Evolutionary conservation across 1,140 invertebrate species (phyloP), one percentile per base, ranked within the genome.

Genomic region (Rhopalosiphum maidis): DNA sequence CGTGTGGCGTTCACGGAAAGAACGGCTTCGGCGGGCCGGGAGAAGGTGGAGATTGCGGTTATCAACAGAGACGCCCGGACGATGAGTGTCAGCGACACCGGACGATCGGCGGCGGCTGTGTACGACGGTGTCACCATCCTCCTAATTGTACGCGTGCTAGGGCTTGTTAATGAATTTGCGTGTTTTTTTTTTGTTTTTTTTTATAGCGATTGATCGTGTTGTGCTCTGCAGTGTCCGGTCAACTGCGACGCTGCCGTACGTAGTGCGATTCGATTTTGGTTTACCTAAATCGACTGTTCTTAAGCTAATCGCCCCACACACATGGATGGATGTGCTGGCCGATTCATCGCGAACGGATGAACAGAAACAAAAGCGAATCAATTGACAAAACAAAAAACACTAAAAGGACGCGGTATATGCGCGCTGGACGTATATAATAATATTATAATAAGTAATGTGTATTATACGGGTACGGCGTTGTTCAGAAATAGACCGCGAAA

Each of bases 1-100:
- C 91, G 91, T 46, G 91, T 93, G 2, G 91, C 91, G 91, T 93
- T 93, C 7, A 86, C 91, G 48, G 91, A 86, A 11, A 93, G 77
- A 8, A 93, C 91, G 37, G 91, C 82, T 54, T 93, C 91, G 77
- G 82, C 48, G n/a, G 82, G 46, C 8, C 35, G 48, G 21, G 25
- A 43, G 21, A 83, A 54, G 11, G 82, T 35, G 23, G n/a, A 82
- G 43, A 93, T 23, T 37, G 7, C 22, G 35, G 68, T 22, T 23
- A 93, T n/a, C 46, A 93, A 54, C 91, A 93, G 48, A 25, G 48
- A 86, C 48, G 91, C 48, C 51, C 48, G 43, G 68, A 51, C 0
- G 48, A 51, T 21, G 18, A 83, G 41, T 25, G 41, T 35, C 43
- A 37, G 46, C 43, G 43, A 88, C 86, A 48, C 35, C 88, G 23